Evolutionary conservation across 2,797 vertebrate genomes (phyloP).

Genomic region (Holocentrus rufus): DNA sequence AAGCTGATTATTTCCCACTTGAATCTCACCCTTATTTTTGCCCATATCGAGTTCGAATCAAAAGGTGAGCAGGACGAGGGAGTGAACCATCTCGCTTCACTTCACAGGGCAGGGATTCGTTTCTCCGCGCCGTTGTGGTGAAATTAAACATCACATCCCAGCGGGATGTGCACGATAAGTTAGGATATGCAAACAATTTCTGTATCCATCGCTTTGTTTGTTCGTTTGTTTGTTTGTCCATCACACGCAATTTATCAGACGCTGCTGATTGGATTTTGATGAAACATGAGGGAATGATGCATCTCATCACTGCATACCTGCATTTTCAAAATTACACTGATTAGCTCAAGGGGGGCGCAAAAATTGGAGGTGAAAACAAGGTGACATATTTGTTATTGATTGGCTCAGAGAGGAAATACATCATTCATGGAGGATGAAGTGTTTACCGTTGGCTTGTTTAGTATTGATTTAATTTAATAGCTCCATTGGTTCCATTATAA

Average conservation of each 20-base stretch:
- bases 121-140: background rate
- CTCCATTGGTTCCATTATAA: no score
- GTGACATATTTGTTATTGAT: constrained; percentile 11
- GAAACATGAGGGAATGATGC: constrained; percentile 37
- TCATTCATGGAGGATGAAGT: background rate
- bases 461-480: no score
- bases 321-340: constrained; percentile 20
- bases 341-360: constrained; percentile 28
- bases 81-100: no score
- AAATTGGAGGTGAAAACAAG: constrained; percentile 20
- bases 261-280: constrained; percentile 40
- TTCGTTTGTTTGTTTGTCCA: constrained; percentile 5
- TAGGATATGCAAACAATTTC: background rate
- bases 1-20: no score
- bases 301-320: background rate
- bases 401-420: constrained; percentile 18
- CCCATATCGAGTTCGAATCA: no score
- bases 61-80: no score
- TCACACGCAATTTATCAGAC: background rate
- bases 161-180: background rate
- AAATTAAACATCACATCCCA: background rate
- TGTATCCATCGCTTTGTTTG: no score
- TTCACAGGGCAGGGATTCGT: background rate
- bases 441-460: constrained; percentile 29
- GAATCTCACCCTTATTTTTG: background rate